Evolutionary conservation across 2,113 vertebrate species (phyloP).

Genomic region (Delphinapterus leucas): DNA sequence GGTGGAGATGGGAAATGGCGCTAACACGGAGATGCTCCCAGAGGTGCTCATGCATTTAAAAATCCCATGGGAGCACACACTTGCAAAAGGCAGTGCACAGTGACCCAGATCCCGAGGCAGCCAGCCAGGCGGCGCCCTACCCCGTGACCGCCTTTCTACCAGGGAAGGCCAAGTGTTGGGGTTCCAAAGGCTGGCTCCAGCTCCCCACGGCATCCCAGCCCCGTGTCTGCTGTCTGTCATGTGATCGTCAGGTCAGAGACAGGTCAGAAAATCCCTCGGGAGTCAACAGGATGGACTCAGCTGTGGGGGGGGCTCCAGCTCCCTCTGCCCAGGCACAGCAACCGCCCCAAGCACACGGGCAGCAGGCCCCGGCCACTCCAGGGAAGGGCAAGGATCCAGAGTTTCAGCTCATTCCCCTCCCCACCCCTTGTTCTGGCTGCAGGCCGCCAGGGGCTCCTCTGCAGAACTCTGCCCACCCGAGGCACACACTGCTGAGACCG

Average conservation of each 20-base stretch:
- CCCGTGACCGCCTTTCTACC: background rate
- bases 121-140: background rate
- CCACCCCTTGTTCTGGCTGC: background rate
- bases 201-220: background rate
- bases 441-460: background rate
- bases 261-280: background rate
- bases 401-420: background rate
- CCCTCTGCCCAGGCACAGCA: background rate
- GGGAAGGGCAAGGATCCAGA: background rate
- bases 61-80: background rate
- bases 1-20: background rate
- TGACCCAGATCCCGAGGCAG: background rate
- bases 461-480: background rate
- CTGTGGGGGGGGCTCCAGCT: accelerated
- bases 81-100: background rate
- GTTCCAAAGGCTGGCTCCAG: background rate
- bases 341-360: accelerated
- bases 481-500: accelerated
- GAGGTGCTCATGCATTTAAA: background rate
- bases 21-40: background rate
- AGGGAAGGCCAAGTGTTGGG: background rate
- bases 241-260: background rate
- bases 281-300: background rate
- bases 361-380: no score
- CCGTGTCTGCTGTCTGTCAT: accelerated